Evolutionary conservation across 2,888 invertebrate genomes (phyloP), one percentile per base, ranked within the genome.

Genomic region (Sericinus montela): DNA sequence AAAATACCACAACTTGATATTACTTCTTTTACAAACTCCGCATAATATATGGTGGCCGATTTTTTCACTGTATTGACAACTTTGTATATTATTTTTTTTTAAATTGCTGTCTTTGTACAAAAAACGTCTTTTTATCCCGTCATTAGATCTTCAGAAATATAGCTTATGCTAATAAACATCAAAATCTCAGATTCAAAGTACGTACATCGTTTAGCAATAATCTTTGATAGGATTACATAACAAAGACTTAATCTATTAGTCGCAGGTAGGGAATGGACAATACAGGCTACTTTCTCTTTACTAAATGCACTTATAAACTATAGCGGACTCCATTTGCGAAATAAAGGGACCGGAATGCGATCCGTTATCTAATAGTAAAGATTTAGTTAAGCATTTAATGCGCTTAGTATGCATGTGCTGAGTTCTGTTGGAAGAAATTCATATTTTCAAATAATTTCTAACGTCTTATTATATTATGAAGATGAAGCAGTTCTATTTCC

Each of bases 301-400:
- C 48, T 48, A 43, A 48, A 48, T 48, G 43, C 48, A 44, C 43
- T 48, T 48, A 48, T 48, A 48, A 43, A 48, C 36, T 32, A 34
- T 34, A 25, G 38, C 28, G 37, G 38, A 25, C 38, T 34, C 37
- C 43, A 48, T 48, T 48, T 48, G 42, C 48, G 48, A 43, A 48
- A 48, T 48, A 48, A 48, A 41, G 47, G 41, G 48, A 9, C 37
- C 43, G 43, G 48, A 43, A 43, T 48, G 43, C 43, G 43, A 48
- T 43, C 48, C 13, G 38, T 25, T 48, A 48, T 43, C 48, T 48
- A 14, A 29, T 29, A 29, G 29, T 29, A 4, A 32, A 15, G 30
- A 38, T 38, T 48, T 16, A 36, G 47, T 47, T 40, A 11, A 48
- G 39, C 11, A n/a, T 47, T 48, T 43, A 43, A 48, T 25, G 43